A percentile compares a stretch with the other conserved stretches of the same genome.
Evolutionary conservation across 92 coral and sea anemone species (phyloP).

Genomic region (Actinostola sp.): DNA sequence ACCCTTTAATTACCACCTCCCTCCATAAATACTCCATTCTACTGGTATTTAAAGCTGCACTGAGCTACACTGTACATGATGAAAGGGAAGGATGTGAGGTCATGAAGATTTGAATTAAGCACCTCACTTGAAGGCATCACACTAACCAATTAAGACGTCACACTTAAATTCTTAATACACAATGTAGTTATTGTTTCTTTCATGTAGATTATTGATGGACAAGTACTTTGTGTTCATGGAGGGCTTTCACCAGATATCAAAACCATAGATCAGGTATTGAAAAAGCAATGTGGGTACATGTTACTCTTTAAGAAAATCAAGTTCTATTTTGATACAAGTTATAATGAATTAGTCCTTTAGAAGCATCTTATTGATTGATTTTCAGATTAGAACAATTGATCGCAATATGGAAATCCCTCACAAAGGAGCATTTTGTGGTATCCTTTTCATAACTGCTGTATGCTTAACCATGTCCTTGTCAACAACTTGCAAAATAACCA

Average conservation of each 20-base stretch:
- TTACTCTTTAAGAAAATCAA: not conserved
- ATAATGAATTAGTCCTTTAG: no score
- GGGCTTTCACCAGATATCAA: conserved; percentile 97
- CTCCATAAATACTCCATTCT: no score
- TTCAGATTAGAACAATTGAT: conserved; percentile 92
- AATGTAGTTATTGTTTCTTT: not conserved
- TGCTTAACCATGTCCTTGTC: no score
- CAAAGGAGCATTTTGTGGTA: conserved; percentile 99
- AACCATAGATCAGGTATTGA: conserved; percentile 96
- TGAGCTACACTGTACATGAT: no score
- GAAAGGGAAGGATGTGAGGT: no score
- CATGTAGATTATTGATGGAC: conserved; percentile 88
- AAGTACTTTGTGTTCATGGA: conserved; percentile 98
- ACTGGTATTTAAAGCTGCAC: no score
- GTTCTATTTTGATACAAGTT: not conserved
- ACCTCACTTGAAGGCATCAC: no score
- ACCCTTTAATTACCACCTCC: no score
- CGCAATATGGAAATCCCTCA: conserved; percentile 99
- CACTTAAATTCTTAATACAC: not conserved
- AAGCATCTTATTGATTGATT: not conserved
- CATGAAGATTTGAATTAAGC: no score
- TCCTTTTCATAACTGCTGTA: conserved; percentile 45
- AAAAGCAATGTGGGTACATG: no score
- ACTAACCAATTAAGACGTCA: no score
- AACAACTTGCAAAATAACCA: no score